Evolutionary conservation across 1,140 invertebrate genomes (phyloP).

Genomic region (Drosophila seguyi): DNA sequence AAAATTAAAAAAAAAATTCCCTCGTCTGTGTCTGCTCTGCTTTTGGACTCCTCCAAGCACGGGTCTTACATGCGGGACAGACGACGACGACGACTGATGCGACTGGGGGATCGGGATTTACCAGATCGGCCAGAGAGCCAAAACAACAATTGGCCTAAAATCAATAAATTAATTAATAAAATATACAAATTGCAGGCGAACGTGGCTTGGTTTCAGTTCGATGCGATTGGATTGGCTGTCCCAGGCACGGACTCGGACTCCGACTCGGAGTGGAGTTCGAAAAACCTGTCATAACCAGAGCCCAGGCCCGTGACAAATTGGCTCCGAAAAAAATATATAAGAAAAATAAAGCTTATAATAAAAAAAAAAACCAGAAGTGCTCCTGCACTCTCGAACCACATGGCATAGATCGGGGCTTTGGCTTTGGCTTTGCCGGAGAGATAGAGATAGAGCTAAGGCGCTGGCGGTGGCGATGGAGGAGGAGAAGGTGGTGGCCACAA

Average conservation of each 20-base stretch:
- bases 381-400: slow-evolving; percentile 48
- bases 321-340: slow-evolving; percentile 40
- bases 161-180: slow-evolving; percentile 68
- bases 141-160: slow-evolving; percentile 56
- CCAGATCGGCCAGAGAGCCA: slow-evolving; percentile 42
- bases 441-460: slow-evolving; percentile 10
- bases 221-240: slow-evolving; percentile 3
- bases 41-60: slow-evolving; percentile 18
- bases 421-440: slow-evolving; percentile 13
- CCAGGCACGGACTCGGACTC: not conserved
- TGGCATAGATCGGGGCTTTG: slow-evolving; percentile 38
- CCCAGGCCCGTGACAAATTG: slow-evolving; percentile 62
- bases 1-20: not conserved
- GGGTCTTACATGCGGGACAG: slow-evolving; percentile 52
- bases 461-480: not conserved
- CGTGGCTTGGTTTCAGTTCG: slow-evolving; percentile 23
- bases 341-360: slow-evolving; percentile 9
- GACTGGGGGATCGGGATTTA: slow-evolving; percentile 55
- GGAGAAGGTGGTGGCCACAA: slow-evolving; percentile 7
- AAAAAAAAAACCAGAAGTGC: slow-evolving; percentile 55
- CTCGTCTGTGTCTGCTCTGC: not conserved
- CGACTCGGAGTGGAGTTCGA: slow-evolving; percentile 22
- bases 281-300: slow-evolving; percentile 75
- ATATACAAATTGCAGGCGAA: slow-evolving; percentile 54
- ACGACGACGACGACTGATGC: not conserved